Percentiles rank a stretch among this genome's conserved stretches.
phyloP scores from a whole-genome alignment of 2,113 vertebrate genomes.

The Perccottus glenii region DNA sequence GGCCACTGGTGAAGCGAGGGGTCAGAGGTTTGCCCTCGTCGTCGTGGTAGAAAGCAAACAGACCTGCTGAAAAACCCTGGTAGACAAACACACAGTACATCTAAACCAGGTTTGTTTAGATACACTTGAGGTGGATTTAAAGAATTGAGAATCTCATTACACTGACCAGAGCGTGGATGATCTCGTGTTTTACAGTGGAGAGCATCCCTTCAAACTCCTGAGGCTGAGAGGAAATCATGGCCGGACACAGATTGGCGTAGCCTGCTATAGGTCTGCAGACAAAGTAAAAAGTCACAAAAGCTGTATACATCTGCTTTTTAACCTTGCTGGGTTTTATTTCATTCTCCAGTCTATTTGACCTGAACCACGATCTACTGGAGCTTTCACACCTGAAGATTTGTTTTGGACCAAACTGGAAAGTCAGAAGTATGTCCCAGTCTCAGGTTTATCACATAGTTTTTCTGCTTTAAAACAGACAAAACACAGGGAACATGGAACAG shows the following conservation, averaged over 20 bases:
- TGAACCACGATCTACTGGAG: too few species aligned
- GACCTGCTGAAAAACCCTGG: constrained; percentile 96
- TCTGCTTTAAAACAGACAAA: too few species aligned
- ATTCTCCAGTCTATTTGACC: too few species aligned
- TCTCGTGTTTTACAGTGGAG: constrained; percentile 97
- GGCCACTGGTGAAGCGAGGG: constrained; percentile 87
- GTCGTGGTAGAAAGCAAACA: constrained; percentile 96
- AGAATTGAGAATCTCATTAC: too few species aligned
- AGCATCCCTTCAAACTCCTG: constrained; percentile 96
- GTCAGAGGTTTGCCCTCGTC: constrained; percentile 93
- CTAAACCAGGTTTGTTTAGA: too few species aligned
- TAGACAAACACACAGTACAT: constrained; percentile 4
- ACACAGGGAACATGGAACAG: too few species aligned
- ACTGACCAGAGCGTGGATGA: constrained; percentile 95
- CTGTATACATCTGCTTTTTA: neutral
- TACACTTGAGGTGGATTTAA: too few species aligned
- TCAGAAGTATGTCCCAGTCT: too few species aligned
- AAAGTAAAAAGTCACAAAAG: neutral
- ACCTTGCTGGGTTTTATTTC: too few species aligned
- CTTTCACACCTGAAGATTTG: too few species aligned
- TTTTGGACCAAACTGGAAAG: too few species aligned
- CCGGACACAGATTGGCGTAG: constrained; percentile 96
- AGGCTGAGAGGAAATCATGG: constrained; percentile 93
- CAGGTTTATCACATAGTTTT: too few species aligned
- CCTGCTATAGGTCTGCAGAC: constrained; percentile 89